Evolutionary conservation across 2,888 invertebrate species (phyloP).

Genomic region (Drosophila tripunctata): DNA sequence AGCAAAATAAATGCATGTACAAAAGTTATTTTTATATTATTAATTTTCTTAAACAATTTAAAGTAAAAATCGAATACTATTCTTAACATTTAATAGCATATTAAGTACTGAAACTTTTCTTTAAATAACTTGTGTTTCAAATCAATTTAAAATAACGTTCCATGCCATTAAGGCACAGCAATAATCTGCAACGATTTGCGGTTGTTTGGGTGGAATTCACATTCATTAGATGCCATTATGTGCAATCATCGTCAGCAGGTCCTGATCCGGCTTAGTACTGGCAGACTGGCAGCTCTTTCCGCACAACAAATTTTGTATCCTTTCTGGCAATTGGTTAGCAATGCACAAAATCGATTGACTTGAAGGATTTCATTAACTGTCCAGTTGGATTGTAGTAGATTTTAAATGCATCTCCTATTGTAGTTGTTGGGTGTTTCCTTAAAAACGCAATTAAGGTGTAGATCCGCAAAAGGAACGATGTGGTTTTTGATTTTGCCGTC

Average conservation of each 20-base stretch:
- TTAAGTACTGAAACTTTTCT: too few relatives aligned
- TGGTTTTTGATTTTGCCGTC: constrained; percentile 48
- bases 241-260: constrained; percentile 5
- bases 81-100: too few relatives aligned
- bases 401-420: constrained; percentile 12
- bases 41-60: too few relatives aligned
- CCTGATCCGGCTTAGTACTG: constrained; percentile 21
- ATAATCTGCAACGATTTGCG: not conserved
- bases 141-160: not conserved
- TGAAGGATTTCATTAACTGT: constrained; percentile 58
- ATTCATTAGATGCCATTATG: constrained; percentile 3
- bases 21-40: too few relatives aligned
- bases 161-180: not conserved
- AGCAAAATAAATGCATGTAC: too few relatives aligned
- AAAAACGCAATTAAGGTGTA: constrained; percentile 72
- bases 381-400: constrained; percentile 24
- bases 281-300: constrained; percentile 8
- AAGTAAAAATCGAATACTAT: too few relatives aligned
- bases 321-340: constrained; percentile 64
- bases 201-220: constrained; percentile 4
- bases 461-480: constrained; percentile 62
- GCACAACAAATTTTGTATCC: constrained; percentile 24
- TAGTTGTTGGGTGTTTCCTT: constrained; percentile 13
- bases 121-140: too few relatives aligned
- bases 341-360: constrained; percentile 69